A percentile compares a stretch with the other conserved stretches of the same genome.
Evolutionary conservation across 2,113 vertebrate genomes (phyloP).

Genomic region (Sinocyclocheilus grahami): DNA sequence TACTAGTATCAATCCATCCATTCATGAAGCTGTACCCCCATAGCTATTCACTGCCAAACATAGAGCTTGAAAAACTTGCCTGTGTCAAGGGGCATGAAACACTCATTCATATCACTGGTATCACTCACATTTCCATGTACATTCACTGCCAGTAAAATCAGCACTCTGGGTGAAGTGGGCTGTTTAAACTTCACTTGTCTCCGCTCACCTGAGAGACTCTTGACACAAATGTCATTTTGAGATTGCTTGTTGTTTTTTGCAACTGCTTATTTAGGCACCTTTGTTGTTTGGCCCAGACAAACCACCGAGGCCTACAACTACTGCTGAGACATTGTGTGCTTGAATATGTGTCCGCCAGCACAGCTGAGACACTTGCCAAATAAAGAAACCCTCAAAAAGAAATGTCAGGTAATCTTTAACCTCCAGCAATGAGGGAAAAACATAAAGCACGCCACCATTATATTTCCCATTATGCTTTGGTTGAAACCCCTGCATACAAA

Average conservation of each 20-base stretch:
- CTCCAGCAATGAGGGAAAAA: slow-evolving; percentile 23
- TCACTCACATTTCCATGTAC: slow-evolving; percentile 20
- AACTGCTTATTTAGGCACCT: slow-evolving; percentile 39
- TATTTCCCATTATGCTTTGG: slow-evolving; percentile 49
- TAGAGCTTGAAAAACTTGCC: slow-evolving; percentile 4
- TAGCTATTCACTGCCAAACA: slow-evolving; percentile 16
- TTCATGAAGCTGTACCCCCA: too few relatives aligned
- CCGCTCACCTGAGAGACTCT: slow-evolving; percentile 41
- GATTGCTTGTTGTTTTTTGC: slow-evolving; percentile 45
- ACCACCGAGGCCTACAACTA: background rate
- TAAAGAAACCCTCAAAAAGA: slow-evolving; percentile 19
- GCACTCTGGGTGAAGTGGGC: slow-evolving; percentile 33
- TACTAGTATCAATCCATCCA: background rate
- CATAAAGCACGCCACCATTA: slow-evolving; percentile 38
- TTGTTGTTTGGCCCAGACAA: slow-evolving; percentile 29
- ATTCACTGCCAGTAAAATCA: slow-evolving; percentile 27
- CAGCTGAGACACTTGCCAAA: slow-evolving; percentile 11
- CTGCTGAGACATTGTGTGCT: slow-evolving; percentile 8
- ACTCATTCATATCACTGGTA: slow-evolving; percentile 31
- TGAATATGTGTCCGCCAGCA: slow-evolving; percentile 3
- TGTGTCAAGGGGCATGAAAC: slow-evolving; percentile 24
- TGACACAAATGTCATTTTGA: slow-evolving; percentile 47
- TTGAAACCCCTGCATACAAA: slow-evolving; percentile 39
- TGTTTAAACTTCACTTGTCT: slow-evolving; percentile 48
- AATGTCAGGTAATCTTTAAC: slow-evolving; percentile 40